Base-by-base conservation (phyloP, 2,888 invertebrate species). In the Apodemia mormo region DNA sequence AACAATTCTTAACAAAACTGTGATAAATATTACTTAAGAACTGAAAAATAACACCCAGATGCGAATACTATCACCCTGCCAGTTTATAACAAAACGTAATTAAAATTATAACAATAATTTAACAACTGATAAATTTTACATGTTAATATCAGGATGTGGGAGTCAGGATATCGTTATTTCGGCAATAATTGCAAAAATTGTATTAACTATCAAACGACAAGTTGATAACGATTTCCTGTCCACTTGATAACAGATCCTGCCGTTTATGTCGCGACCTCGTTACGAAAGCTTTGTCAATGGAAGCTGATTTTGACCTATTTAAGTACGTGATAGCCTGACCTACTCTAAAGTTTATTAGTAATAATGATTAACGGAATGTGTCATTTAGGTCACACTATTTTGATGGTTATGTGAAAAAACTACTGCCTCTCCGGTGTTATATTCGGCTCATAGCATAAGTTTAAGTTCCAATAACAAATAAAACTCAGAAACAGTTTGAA, bases 171-270 rank as follows among this genome's bases (percentile, higher is more conserved):
- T 80, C 83, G 86, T 87, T 87, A 91, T 92, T 92, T 93, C 92
- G 93, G 92, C 92, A 92, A 92, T 84, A 83, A 90, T 92, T 92
- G 93, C 93, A 92, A 92, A 92, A 92, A 92, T 89, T 89, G 82
- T 90, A 86, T 88, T 90, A 87, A 82, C 82, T 88, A 87, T 86
- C 86, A 85, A 90, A 86, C 91, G 90, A 89, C 90, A 90, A 88
- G 83, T 88, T 88, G 93, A 93, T 93, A 93, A 82, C 83, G 78
- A 85, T 77, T 89, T 93, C 92, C 93, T 90, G 91, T 81, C 80
- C 78, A 76, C 77, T 76, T 78, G 92, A 92, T 92, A 92, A 90
- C 81, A 81, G 83, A 81, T 80, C 83, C 82, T 81, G 82, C 77
- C 86, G 88, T 84, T 83, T 85, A 83, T 85, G 84, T 80, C 84